A percentile compares a stretch with the other conserved stretches of the same genome.
Evolutionary conservation across 2,888 invertebrate genomes (phyloP).

Genomic region (Thereva unica): DNA sequence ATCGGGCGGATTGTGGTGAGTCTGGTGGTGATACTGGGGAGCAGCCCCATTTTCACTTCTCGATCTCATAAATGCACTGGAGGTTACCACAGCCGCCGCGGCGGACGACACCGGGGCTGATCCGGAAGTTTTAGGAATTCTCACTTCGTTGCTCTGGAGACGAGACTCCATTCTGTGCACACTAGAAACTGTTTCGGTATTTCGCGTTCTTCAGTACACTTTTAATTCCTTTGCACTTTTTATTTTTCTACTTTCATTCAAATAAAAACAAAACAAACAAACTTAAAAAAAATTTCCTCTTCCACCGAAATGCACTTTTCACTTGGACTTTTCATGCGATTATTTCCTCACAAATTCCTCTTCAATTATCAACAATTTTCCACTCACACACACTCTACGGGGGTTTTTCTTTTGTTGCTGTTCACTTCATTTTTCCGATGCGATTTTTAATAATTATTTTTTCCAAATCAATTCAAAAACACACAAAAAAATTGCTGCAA

Average conservation of each 20-base stretch:
- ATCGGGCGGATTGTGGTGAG: constrained; percentile 46
- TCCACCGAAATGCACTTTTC: too few species aligned
- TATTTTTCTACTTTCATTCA: not conserved
- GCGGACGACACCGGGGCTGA: not conserved
- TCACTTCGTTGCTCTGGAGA: constrained; percentile 43
- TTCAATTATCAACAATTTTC: too few species aligned
- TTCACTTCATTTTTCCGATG: too few species aligned
- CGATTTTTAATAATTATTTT: too few species aligned
- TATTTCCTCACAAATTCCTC: too few species aligned
- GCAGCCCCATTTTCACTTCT: constrained; percentile 6
- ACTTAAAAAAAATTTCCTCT: too few species aligned
- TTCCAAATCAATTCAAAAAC: not conserved
- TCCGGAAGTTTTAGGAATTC: constrained; percentile 40
- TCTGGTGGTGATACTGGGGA: too few species aligned
- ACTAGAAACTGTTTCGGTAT: not conserved
- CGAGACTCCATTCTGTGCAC: constrained; percentile 39
- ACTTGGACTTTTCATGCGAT: too few species aligned
- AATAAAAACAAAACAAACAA: too few species aligned
- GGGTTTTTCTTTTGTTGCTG: too few species aligned
- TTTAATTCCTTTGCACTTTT: not conserved
- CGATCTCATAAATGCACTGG: not conserved
- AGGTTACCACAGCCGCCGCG: not conserved
- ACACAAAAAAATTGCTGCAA: not conserved
- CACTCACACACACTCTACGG: too few species aligned
- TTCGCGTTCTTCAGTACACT: not conserved